phyloP scores from a whole-genome alignment of 92 coral and sea anemone species.

The Epizoanthus scotinus region DNA sequence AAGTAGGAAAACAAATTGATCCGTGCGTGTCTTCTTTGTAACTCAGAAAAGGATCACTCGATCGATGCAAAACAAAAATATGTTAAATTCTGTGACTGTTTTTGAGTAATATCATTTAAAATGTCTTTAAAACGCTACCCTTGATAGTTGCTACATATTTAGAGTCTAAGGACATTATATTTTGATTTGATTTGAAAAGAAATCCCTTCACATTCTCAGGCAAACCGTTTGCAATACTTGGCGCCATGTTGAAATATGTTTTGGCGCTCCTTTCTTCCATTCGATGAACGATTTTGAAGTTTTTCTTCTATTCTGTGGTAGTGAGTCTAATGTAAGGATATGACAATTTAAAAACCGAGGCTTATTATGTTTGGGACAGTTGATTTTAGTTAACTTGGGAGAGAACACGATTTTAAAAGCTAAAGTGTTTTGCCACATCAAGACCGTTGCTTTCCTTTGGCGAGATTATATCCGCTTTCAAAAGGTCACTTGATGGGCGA shows the following conservation, averaged over 20 bases:
- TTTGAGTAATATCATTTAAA: background rate
- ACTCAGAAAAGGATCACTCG: slow-evolving; percentile 3
- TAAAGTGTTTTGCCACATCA: background rate
- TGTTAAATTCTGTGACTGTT: slow-evolving; percentile 3
- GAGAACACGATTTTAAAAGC: background rate
- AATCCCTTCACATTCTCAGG: background rate
- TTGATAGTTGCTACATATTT: background rate
- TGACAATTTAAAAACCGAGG: background rate
- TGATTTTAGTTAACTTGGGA: background rate
- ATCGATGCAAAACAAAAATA: background rate
- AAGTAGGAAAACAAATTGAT: slow-evolving; percentile 27
- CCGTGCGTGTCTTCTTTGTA: slow-evolving; percentile 30
- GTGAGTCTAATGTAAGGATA: background rate
- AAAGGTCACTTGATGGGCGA: slow-evolving; percentile 50
- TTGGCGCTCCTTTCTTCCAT: slow-evolving; percentile 34
- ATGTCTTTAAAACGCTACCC: background rate
- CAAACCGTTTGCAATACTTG: slow-evolving; percentile 25
- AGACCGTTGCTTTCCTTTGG: slow-evolving; percentile 52
- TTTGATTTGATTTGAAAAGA: background rate
- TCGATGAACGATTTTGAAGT: background rate
- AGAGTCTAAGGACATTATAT: background rate
- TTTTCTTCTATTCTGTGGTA: background rate
- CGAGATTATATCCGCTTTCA: slow-evolving; percentile 62
- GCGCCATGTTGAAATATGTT: slow-evolving; percentile 41
- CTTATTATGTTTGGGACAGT: background rate